Evolutionary conservation across 2,888 invertebrate genomes (phyloP), one percentile per base, ranked within the genome.

Genomic region (Lasius fuliginosus): DNA sequence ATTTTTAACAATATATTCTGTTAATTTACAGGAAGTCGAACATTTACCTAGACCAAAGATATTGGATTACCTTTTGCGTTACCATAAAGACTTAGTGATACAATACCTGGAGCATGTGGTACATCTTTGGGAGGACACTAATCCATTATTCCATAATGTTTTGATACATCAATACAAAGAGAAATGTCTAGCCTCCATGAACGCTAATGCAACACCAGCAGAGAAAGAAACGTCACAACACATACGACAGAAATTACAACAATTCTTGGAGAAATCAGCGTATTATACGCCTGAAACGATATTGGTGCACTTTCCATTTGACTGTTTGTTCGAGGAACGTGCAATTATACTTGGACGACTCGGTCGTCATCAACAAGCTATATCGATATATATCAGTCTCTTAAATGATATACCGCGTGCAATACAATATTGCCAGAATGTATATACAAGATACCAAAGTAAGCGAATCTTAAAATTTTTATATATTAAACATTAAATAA

Each of bases 21-120:
- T 53, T 65, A 49, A 42, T 68, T 83, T 84, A 69, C 96, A 97
- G 65, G 98, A 99, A 96, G 98, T 99, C 0, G 98, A 99, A 94
- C 97, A 97, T 76, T 95, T 99, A 58, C 99, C 99, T 0, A 96
- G 99, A 79, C 97, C 98, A 1, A 97, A 97, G 94, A 97, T 99
- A 56, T 95, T 99, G 56, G 98, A 99, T 92, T 99, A 98, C 94
- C 95, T 99, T 23, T 95, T 98, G n/a, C 96, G 97, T 90, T 97
- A 97, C 87, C 98, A 98, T 93, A 97, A 97, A 87, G 94, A 96
- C 23, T 95, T 98, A 40, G 98, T 99, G 0, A 98, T 99, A 92
- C 98, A 98, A 0, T 99, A 99, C 94, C 95, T 99, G 93, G 99
- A 99, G 94, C 99, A 99, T 94, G 97, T 99, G 0, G 98, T 99